Percentiles rank a stretch among this genome's conserved stretches.
These are phyloP conservation scores for Elgaria multicarinata DNA, from an alignment of 2,113 vertebrate genomes.

Conservation along the genomic window DNA sequence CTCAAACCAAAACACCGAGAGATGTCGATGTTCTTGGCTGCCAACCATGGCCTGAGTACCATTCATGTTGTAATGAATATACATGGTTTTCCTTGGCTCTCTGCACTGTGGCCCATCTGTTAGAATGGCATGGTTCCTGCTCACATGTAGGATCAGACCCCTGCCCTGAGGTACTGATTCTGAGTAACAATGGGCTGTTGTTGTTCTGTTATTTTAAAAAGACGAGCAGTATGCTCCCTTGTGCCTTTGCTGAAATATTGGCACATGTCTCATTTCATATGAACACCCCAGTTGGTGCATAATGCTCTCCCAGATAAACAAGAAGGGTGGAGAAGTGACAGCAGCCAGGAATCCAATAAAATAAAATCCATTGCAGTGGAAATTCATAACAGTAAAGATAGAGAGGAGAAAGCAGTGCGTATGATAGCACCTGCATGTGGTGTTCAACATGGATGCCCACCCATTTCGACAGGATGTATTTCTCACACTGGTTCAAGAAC, in stretches of 20 bases:
- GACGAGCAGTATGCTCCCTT: slow-evolving; percentile 41
- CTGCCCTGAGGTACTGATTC: slow-evolving; percentile 36
- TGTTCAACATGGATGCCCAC: neutral
- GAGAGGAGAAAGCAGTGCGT: neutral
- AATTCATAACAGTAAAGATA: rapidly evolving
- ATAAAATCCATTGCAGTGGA: rapidly evolving
- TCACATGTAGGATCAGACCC: slow-evolving; percentile 67
- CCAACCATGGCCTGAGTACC: slow-evolving; percentile 68
- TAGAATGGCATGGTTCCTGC: slow-evolving; percentile 69
- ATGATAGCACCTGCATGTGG: neutral
- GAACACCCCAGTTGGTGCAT: slow-evolving; percentile 60
- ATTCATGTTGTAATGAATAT: slow-evolving; percentile 61
- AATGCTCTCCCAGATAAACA: rapidly evolving
- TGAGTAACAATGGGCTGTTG: slow-evolving; percentile 26
- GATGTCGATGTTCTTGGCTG: slow-evolving; percentile 70
- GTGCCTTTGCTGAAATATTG: neutral
- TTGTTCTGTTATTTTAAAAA: neutral
- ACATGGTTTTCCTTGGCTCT: slow-evolving; percentile 69
- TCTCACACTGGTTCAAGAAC: neutral
- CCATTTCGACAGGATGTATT: neutral
- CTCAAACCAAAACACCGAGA: slow-evolving; percentile 65
- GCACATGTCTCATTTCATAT: slow-evolving; percentile 51
- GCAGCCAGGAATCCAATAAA: neutral
- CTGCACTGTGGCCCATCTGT: slow-evolving; percentile 70
- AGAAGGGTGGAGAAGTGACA: neutral